Conservation (phyloP, 2,113 vertebrate species). For the Scomber scombrus region DNA sequence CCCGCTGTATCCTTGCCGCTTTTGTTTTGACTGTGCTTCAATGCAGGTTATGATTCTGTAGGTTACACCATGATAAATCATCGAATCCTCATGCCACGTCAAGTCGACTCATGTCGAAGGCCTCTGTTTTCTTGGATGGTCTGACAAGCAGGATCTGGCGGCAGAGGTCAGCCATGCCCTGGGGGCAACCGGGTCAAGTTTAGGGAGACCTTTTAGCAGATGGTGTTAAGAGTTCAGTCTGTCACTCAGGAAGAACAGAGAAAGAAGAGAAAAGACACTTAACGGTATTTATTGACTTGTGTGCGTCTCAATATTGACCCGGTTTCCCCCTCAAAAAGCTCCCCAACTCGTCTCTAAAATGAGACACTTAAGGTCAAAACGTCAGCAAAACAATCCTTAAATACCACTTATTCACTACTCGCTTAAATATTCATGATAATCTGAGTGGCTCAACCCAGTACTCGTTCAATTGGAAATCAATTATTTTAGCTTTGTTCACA, state of each 20-base stretch:
- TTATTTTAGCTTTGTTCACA: conserved; percentile 56
- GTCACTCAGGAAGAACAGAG: conserved; percentile 69
- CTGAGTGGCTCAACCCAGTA: conserved; percentile 47
- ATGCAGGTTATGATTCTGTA: conserved; percentile 56
- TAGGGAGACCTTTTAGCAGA: conserved; percentile 79
- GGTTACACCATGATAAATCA: conserved; percentile 50
- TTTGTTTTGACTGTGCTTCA: conserved; percentile 64
- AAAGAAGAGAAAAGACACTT: conserved; percentile 75
- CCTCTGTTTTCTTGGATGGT: conserved; percentile 32
- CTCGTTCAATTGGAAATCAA: conserved; percentile 73
- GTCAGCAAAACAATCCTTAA: conserved; percentile 74
- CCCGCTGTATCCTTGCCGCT: conserved; percentile 48
- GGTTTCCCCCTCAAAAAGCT: conserved; percentile 5
- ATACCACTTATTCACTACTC: conserved; percentile 73
- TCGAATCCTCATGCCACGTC: conserved; percentile 45
- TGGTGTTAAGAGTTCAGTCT: conserved; percentile 77
- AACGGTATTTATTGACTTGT: conserved; percentile 72
- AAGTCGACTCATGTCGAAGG: conserved; percentile 46
- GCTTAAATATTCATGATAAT: conserved; percentile 80
- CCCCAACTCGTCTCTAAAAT: conserved; percentile 50
- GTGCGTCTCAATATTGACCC: conserved; percentile 68
- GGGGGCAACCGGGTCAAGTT: conserved; percentile 77
- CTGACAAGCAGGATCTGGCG: conserved; percentile 17
- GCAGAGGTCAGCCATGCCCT: conserved; percentile 65
- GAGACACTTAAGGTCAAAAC: conserved; percentile 79